These are phyloP conservation scores for Halocynthia roretzi DNA, from an alignment of 23 tunicate species.

Conservation along the genomic window DNA sequence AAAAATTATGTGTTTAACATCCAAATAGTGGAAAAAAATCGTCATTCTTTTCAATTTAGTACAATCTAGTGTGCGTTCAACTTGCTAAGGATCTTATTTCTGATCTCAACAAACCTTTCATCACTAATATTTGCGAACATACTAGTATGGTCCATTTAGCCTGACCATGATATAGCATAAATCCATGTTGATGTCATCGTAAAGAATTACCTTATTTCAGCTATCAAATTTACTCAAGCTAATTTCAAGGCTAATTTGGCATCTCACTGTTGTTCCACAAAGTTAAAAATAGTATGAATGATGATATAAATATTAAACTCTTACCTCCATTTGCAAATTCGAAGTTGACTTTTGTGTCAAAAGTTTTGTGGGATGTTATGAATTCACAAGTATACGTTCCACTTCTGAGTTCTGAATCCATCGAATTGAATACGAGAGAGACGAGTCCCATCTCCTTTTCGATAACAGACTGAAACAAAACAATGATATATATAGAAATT, in stretches of 20 bases:
- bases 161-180: too few relatives aligned
- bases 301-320: background rate
- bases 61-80: too few relatives aligned
- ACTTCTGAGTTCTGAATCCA: slow-evolving; percentile 16
- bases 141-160: too few relatives aligned
- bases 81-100: too few relatives aligned
- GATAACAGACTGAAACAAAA: slow-evolving; percentile 42
- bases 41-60: too few relatives aligned
- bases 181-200: too few relatives aligned
- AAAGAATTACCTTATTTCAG: too few relatives aligned
- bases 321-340: slow-evolving; percentile 70
- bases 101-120: too few relatives aligned
- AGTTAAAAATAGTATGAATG: background rate
- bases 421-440: slow-evolving; percentile 61
- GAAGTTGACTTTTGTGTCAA: slow-evolving; percentile 96
- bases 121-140: too few relatives aligned
- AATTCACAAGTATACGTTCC: slow-evolving; percentile 92
- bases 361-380: slow-evolving; percentile 78
- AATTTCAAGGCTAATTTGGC: background rate
- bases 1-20: too few relatives aligned
- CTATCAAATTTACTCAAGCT: background rate
- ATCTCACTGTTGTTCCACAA: background rate
- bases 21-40: too few relatives aligned
- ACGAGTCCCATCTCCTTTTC: slow-evolving; percentile 63
- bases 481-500: too few relatives aligned